phyloP scores from a whole-genome alignment of 2,797 vertebrate species.

The Sparidentex hasta region DNA sequence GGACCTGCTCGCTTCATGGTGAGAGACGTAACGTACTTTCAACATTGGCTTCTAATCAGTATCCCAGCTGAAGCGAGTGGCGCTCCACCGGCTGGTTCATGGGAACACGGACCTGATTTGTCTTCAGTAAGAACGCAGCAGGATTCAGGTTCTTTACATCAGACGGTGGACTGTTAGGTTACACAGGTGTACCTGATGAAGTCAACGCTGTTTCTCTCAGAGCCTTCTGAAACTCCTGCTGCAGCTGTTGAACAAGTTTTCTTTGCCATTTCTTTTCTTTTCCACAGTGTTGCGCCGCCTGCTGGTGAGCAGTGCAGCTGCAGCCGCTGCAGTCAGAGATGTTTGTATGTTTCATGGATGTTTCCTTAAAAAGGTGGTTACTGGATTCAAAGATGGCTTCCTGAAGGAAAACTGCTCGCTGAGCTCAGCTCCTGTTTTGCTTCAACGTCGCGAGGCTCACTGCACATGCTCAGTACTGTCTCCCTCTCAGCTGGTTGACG shows the following conservation, averaged over 20 bases:
- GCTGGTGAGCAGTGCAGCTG: conserved; percentile 24
- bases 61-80: too few relatives aligned
- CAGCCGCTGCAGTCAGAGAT: background rate
- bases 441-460: background rate
- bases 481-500: too few relatives aligned
- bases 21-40: too few relatives aligned
- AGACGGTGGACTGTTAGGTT: too few relatives aligned
- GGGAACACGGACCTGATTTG: background rate
- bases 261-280: background rate
- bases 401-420: background rate
- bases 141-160: too few relatives aligned
- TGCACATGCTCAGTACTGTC: background rate
- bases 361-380: conserved; percentile 26
- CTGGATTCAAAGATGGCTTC: background rate
- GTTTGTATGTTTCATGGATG: conserved; percentile 22
- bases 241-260: conserved; percentile 3
- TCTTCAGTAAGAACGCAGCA: too few relatives aligned
- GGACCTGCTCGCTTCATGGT: too few relatives aligned
- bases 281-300: background rate
- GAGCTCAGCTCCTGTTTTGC: background rate
- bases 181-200: conserved; percentile 14
- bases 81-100: too few relatives aligned
- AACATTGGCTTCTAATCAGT: too few relatives aligned
- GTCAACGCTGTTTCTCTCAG: background rate
- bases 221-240: conserved; percentile 1